Base-by-base conservation (phyloP, 2,113 vertebrate genomes). In the Pampusana beccarii region DNA sequence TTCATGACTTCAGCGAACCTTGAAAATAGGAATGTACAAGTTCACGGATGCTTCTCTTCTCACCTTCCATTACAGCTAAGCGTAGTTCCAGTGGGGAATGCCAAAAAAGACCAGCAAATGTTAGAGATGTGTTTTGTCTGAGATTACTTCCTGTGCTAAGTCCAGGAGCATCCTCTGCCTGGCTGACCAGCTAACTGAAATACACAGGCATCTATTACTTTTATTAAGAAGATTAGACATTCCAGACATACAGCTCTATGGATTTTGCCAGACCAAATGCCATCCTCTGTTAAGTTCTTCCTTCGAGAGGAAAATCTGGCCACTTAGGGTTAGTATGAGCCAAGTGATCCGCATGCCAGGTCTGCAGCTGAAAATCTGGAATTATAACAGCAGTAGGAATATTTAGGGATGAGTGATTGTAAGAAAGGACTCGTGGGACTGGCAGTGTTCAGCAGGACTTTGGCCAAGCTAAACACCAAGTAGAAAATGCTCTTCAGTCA, bases 391-490 rank as follows among this genome's bases (percentile, higher is more conserved):
- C 78, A 82, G 80, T 61, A 97, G 80, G 85, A 93, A 85, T 90
- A 95, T 83, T 96, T 96, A 53, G 80, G 86, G 89, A 95, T 93
- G 92, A 97, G 79, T 62, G 38, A 92, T 86, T 97, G 66, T 92
- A 90, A 95, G 93, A 54, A 79, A 77, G 70, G 73, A 53, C 93
- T 95, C 82, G 2, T 87, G 96, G 96, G 93, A 96, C 86, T 96
- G 96, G 91, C 95, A 96, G 71, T 8, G 7, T 58, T 80, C 50
- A 51, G 3, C 21, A 23, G n/a, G 24, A 83, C 62, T 86, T 85
- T 84, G 71, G 96, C 98, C 97, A 98, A 98, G 87, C 61, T 80
- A 98, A 98, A 98, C 93, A 96, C 24, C 34, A 24, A 94, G 57
- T 50, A 96, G 94, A 97, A 97, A 98, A 96, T 4, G 31, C 53